Base-by-base conservation (phyloP, 2,113 vertebrate genomes). In the Leptosomus discolor region DNA sequence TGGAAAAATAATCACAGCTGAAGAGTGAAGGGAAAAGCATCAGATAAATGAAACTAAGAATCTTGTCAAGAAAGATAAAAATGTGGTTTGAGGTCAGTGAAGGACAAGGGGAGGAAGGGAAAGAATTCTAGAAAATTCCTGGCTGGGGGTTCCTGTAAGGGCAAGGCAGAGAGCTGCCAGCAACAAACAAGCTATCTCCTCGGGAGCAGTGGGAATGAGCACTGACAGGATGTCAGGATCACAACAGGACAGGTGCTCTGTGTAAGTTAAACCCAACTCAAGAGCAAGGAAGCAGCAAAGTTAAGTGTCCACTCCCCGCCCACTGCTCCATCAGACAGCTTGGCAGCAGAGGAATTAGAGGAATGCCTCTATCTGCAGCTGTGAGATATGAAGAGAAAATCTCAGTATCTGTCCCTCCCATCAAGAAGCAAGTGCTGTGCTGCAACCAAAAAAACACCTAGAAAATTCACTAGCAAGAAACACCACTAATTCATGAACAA, bases 51-150 rank as follows among this genome's bases (percentile, higher is more conserved):
- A 91, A 94, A 91, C 36, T 32, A 61, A 94, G 75, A 58, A 69
- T 71, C 73, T 92, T 76, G 57, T 95, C 69, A 91, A 68, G 73
- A 92, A 75, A 91, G 93, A 94, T 63, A 95, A 70, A 94, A 81
- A 60, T 2, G 7, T 64, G 64, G 56, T 77, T 94, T 92, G 91
- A 97, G 96, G 94, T 95, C 91, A 85, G 48, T 61, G 61, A 97
- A 96, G 69, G 92, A 94, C 57, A 84, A 64, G 15, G 9, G 26
- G 48, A 94, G 36, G 19, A n/a, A 92, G 34, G 20, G 21, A 20
- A 94, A 65, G 39, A 92, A 85, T 85, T 91, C 76, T 87, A 78
- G 69, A 95, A 65, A 51, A 86, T 78, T 95, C 92, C 64, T 89
- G 50, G 43, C 39, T 84, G 27, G 8, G 11, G 11, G 70, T 78